Evolutionary conservation across 2,113 vertebrate genomes (phyloP).

Genomic region (Elaphurus davidianus): DNA sequence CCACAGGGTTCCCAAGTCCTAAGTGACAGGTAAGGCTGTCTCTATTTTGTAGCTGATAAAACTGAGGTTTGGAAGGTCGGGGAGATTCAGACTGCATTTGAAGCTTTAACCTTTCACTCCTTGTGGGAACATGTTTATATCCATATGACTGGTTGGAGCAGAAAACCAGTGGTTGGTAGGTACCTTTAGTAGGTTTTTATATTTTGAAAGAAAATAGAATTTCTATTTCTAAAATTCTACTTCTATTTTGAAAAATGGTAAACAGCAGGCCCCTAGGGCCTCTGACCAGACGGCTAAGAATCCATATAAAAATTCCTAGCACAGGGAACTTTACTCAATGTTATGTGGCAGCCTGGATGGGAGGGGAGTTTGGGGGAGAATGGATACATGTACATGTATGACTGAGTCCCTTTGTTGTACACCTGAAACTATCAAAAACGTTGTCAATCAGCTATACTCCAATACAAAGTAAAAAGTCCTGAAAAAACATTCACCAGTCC

Average conservation of each 20-base stretch:
- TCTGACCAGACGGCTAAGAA: neutral
- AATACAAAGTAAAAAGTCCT: neutral
- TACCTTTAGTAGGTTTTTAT: neutral
- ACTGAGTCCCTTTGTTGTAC: neutral
- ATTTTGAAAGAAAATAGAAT: neutral
- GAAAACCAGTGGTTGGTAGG: neutral
- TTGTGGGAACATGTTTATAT: neutral
- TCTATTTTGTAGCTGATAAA: neutral
- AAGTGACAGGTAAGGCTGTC: accelerated
- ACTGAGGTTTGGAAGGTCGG: neutral
- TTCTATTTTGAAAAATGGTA: neutral
- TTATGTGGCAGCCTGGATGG: neutral
- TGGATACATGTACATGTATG: neutral
- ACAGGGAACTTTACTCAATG: neutral
- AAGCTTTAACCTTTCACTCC: neutral
- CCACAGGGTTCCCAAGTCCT: no score
- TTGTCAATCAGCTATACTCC: neutral
- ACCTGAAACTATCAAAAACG: no score
- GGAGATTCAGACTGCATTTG: neutral
- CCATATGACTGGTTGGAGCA: neutral
- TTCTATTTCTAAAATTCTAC: neutral
- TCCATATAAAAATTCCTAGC: neutral
- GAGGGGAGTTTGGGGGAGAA: neutral
- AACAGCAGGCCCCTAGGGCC: neutral
- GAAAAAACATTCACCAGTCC: neutral